A percentile compares a stretch with the other conserved stretches of the same genome.
These are phyloP conservation scores for Aethina tumida DNA, from an alignment of 1,140 invertebrate species.

Conservation along the genomic window DNA sequence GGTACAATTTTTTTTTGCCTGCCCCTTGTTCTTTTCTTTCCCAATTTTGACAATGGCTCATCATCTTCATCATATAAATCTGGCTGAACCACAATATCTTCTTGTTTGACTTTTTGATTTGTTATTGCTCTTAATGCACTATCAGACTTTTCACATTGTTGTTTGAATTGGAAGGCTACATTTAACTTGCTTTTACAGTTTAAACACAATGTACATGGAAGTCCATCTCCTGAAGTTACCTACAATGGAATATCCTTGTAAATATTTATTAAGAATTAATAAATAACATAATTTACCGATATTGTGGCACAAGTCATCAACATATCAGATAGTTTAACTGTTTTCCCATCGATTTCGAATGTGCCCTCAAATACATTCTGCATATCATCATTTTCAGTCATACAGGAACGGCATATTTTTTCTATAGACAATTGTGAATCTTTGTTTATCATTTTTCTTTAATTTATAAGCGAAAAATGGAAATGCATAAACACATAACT, in stretches of 20 bases:
- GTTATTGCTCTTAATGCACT: conserved; percentile 40
- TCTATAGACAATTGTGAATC: conserved; percentile 23
- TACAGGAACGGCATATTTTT: conserved; percentile 34
- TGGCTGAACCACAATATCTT: conserved; percentile 30
- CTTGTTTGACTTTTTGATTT: conserved; percentile 15
- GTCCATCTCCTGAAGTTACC: conserved; percentile 35
- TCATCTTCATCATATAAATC: conserved; percentile 29
- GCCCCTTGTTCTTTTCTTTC: conserved; percentile 17
- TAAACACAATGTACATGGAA: conserved; percentile 33
- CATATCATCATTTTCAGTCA: conserved; percentile 30
- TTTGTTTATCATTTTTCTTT: conserved; percentile 26
- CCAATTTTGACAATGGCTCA: conserved; percentile 16
- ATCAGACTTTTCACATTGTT: conserved; percentile 37
- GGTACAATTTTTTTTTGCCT: conserved; percentile 14
- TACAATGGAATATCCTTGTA: conserved; percentile 15
- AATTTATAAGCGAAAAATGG: conserved; percentile 7
- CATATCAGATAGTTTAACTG: conserved; percentile 39
- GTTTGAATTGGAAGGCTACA: conserved; percentile 36
- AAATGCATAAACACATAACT: conserved; percentile 2
- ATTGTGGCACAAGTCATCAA: conserved; percentile 47
- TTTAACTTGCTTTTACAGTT: conserved; percentile 34
- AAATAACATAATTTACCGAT: conserved; percentile 35
- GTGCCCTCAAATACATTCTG: conserved; percentile 30
- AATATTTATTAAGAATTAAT: conserved; percentile 2
- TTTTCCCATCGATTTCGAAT: conserved; percentile 9